Percentiles rank a stretch among this genome's conserved stretches.
phyloP scores from a whole-genome alignment of 2,113 vertebrate genomes.

The Aegotheles bennettii region DNA sequence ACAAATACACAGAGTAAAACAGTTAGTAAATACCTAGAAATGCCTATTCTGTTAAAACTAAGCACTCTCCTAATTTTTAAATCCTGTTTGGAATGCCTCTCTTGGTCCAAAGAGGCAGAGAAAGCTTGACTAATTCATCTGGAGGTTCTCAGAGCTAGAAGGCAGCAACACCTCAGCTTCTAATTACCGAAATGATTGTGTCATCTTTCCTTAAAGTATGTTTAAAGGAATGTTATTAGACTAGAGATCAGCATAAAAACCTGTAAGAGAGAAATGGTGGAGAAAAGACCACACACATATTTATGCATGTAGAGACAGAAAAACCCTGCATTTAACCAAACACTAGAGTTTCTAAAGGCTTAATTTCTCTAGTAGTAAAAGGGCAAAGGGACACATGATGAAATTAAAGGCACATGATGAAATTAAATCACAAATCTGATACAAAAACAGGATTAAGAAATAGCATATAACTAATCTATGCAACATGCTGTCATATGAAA shows the following conservation, averaged over 20 bases:
- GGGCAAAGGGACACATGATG: background rate
- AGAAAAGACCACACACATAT: background rate
- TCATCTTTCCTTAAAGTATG: background rate
- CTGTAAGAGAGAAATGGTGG: background rate
- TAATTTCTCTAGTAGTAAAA: background rate
- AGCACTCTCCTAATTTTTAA: background rate
- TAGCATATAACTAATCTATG: background rate
- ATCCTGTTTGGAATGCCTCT: background rate
- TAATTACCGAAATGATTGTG: background rate
- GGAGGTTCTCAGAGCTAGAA: background rate
- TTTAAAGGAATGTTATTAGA: background rate
- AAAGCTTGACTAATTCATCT: background rate
- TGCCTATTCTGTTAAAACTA: background rate
- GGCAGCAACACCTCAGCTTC: background rate
- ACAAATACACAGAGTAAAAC: background rate
- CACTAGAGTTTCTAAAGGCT: background rate
- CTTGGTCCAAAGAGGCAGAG: background rate
- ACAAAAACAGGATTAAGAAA: background rate
- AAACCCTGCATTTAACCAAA: background rate
- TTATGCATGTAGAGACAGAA: background rate
- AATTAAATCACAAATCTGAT: background rate
- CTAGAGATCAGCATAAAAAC: background rate
- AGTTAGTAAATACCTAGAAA: background rate
- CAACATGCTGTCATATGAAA: background rate
- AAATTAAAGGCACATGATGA: background rate